Percentiles rank a stretch among this genome's conserved stretches.
Evolutionary conservation across 1,140 invertebrate genomes (phyloP).

Genomic region (Bradynema listronoti): DNA sequence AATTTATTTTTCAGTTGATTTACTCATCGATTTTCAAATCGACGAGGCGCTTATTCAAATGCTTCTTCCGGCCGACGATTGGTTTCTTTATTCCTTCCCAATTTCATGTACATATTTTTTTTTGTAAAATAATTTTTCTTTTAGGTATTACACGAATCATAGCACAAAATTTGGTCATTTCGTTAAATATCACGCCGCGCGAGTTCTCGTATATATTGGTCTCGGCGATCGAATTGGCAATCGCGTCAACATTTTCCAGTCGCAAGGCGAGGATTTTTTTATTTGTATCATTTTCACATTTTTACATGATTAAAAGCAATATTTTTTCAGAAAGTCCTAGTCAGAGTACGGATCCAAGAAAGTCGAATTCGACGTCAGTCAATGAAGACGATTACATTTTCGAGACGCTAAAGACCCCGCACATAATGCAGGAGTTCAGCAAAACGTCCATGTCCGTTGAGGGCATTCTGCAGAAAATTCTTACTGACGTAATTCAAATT

Average conservation of each 20-base stretch:
- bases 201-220: slow-evolving; percentile 66
- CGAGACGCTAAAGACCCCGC: slow-evolving; percentile 47
- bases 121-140: slow-evolving; percentile 18
- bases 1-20: too few species aligned
- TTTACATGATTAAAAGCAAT: neutral
- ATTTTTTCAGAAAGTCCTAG: neutral
- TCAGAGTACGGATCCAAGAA: neutral
- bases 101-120: too few species aligned
- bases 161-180: slow-evolving; percentile 68
- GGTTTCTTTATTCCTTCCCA: slow-evolving; percentile 58
- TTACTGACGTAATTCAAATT: too few species aligned
- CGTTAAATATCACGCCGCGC: slow-evolving; percentile 69
- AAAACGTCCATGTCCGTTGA: slow-evolving; percentile 53
- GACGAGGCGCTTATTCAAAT: slow-evolving; percentile 67
- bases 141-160: slow-evolving; percentile 68
- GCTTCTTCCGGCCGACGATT: slow-evolving; percentile 69
- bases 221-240: slow-evolving; percentile 62
- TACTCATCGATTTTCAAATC: slow-evolving; percentile 65
- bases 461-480: slow-evolving; percentile 51
- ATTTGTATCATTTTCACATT: too few species aligned
- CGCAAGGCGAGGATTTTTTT: slow-evolving; percentile 25
- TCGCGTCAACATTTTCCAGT: slow-evolving; percentile 63
- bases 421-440: slow-evolving; percentile 42
- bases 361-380: slow-evolving; percentile 14
- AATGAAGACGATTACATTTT: slow-evolving; percentile 57